phyloP scores from a whole-genome alignment of 2,113 vertebrate species.

The Arvicanthis niloticus region DNA sequence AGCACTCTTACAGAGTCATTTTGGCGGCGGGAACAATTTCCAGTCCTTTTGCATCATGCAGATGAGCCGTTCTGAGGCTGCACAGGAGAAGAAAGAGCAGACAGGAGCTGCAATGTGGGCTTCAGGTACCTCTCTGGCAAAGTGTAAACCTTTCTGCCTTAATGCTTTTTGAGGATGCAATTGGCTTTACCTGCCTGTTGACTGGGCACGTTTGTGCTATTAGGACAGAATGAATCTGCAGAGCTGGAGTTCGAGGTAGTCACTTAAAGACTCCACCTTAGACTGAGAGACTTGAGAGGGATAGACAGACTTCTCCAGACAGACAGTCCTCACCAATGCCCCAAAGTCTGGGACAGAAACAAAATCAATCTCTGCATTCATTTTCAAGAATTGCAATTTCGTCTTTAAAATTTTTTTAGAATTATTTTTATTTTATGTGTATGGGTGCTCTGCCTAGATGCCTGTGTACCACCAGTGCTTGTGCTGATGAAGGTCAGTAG shows the following conservation, averaged over 20 bases:
- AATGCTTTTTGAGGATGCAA: background rate
- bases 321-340: background rate
- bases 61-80: background rate
- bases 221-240: background rate
- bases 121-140: background rate
- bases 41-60: background rate
- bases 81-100: background rate
- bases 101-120: accelerated
- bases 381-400: background rate
- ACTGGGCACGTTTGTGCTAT: accelerated
- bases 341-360: background rate
- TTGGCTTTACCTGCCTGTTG: accelerated
- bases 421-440: background rate
- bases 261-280: background rate
- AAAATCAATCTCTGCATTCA: background rate
- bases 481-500: background rate
- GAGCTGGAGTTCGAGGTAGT: background rate
- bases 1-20: conserved; percentile 28
- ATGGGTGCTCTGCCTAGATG: background rate
- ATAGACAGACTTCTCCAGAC: too few relatives aligned
- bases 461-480: too few relatives aligned
- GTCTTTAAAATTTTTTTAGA: background rate
- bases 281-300: background rate
- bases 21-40: background rate
- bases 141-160: background rate